Base-by-base conservation (phyloP, 2,797 vertebrate species). In the Poeciliopsis paucimaculata region DNA sequence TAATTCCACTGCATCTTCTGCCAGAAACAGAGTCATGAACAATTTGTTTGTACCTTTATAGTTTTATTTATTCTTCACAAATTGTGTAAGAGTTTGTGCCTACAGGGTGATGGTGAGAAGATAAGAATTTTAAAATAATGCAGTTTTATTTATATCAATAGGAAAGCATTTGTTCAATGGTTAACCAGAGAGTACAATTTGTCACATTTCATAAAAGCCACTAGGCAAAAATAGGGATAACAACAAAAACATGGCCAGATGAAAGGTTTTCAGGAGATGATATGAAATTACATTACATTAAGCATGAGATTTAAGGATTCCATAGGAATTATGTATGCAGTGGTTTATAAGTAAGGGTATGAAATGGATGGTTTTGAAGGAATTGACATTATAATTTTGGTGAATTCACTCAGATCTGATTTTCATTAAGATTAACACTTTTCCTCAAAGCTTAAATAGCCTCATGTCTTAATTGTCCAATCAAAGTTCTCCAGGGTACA, bases 401-500 rank as follows among this genome's bases (percentile, higher is more conserved):
- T 49, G 18, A 49, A 49, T 20, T 20, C 47, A 49, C 47, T 49
- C 47, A 8, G 47, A 49, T 20, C 47, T 49, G 47, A 49, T 20
- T 8, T 49, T 49, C 20, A 49, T 49, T 5, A 49, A 91, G 75
- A 78, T 26, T 77, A 87, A 64, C 39, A 1, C 39, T 78, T 82
- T 82, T 82, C 70, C 75, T 36, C 81, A 73, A 87, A 73, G 77
- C 20, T 45, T 77, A 57, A 34, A 77, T 86, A 79, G 47, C 75
- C 41, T 57, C 73, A 53, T 5, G 47, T 72, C 77, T 81, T 4
- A 34, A 43, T 78, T 15, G 2, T 47, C 73, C 18, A 45, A 86
- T 83, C 68, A 55, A 87, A 90, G 85, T 84, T 84, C 88, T 82
- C 62, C 60, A 74, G 55, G 71, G 82, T 75, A 66, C 28, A 20